Conservation (phyloP, 2,888 invertebrate species). For the Pollenia angustigena region DNA sequence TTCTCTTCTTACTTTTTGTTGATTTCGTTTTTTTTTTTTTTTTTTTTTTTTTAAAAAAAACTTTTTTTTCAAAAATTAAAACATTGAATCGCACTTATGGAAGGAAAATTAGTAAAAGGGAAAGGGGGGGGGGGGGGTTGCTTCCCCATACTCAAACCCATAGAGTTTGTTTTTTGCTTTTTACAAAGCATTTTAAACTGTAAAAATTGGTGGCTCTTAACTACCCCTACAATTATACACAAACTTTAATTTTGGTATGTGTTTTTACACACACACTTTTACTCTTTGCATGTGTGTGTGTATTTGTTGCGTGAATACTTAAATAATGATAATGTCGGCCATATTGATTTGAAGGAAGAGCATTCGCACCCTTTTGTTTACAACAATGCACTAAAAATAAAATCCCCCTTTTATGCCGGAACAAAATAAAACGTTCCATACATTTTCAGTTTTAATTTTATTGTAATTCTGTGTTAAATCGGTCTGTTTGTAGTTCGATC, state of each 20-base stretch:
- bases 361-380: constrained; percentile 76
- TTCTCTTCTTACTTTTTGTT: background rate
- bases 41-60: constrained; percentile 22
- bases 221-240: constrained; percentile 58
- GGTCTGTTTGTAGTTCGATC: constrained; percentile 73
- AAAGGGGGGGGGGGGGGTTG: background rate
- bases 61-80: constrained; percentile 61
- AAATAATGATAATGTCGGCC: constrained; percentile 75
- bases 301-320: constrained; percentile 58
- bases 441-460: constrained; percentile 41
- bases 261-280: constrained; percentile 41
- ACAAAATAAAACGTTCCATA: constrained; percentile 33
- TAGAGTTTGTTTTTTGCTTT: background rate
- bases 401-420: constrained; percentile 55
- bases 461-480: constrained; percentile 55
- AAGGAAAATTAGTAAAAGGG: background rate
- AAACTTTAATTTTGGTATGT: constrained; percentile 13
- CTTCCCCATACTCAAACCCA: background rate
- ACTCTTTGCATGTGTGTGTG: constrained; percentile 26
- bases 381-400: constrained; percentile 49
- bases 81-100: constrained; percentile 74
- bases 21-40: constrained; percentile 18
- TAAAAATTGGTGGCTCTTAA: constrained; percentile 8
- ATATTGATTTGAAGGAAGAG: constrained; percentile 77
- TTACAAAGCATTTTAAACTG: constrained; percentile 63